These are phyloP conservation scores for Tamias sibiricus DNA, from an alignment of 2,113 vertebrate genomes.

Conservation along the genomic window DNA sequence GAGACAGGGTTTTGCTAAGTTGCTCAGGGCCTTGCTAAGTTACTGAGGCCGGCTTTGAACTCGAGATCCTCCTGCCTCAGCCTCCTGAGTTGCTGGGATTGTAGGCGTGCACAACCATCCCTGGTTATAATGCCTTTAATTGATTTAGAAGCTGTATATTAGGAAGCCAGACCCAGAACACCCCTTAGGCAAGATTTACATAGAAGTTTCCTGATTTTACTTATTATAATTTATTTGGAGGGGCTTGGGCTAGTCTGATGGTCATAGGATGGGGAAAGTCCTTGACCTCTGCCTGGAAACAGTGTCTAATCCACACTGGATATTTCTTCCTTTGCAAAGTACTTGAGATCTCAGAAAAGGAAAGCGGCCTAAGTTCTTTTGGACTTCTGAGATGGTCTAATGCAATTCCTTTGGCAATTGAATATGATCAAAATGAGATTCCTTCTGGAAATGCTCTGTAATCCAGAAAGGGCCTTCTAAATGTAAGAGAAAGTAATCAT, in stretches of 20 bases:
- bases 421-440: neutral
- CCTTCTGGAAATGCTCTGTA: neutral
- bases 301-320: neutral
- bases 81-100: too few species aligned
- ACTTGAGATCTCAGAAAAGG: neutral
- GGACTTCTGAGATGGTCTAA: neutral
- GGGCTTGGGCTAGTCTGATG: neutral
- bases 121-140: neutral
- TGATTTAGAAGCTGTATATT: neutral
- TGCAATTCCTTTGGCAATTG: neutral
- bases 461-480: neutral
- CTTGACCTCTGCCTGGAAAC: neutral
- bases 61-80: too few species aligned
- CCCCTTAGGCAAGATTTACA: neutral
- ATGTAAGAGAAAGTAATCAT: neutral
- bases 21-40: too few species aligned
- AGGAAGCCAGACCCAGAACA: neutral
- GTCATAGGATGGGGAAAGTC: neutral
- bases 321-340: slow-evolving; percentile 24
- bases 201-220: neutral
- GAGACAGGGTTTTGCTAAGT: too few species aligned
- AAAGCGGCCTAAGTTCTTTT: neutral
- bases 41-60: too few species aligned
- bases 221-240: neutral
- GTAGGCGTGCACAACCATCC: too few species aligned